These are phyloP conservation scores for Erethizon dorsatum DNA, from an alignment of 2,797 vertebrate species.

Conservation along the genomic window DNA sequence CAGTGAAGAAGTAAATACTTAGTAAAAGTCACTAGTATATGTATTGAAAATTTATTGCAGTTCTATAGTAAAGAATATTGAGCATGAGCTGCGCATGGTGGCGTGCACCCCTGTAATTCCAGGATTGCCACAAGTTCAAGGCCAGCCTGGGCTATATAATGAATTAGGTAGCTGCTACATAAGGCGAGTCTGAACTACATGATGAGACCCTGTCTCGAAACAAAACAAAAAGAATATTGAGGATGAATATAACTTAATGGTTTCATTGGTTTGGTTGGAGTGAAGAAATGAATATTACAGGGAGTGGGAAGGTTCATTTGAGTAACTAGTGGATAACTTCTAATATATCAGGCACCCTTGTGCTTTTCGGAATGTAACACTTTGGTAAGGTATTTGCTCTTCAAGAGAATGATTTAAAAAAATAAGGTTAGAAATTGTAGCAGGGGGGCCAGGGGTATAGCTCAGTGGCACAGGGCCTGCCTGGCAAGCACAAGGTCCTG, in stretches of 20 bases:
- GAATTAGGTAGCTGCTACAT: too few relatives aligned
- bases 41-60: slow-evolving; percentile 3
- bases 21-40: not conserved
- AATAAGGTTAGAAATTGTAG: slow-evolving; percentile 50
- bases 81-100: not conserved
- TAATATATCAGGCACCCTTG: not conserved
- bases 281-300: slow-evolving; percentile 43
- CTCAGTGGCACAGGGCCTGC: too few relatives aligned
- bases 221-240: not conserved
- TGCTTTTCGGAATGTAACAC: slow-evolving; percentile 53
- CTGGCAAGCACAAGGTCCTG: too few relatives aligned
- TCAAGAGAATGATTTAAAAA: slow-evolving; percentile 29
- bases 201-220: not conserved
- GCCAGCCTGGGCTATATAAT: not conserved
- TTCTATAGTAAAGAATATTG: not conserved
- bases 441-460: not conserved
- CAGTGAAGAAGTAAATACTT: not conserved
- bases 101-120: not conserved
- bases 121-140: not conserved
- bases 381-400: slow-evolving; percentile 47
- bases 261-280: slow-evolving; percentile 37
- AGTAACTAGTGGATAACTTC: slow-evolving; percentile 20
- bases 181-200: not conserved
- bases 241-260: not conserved
- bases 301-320: not conserved